These are phyloP conservation scores for Hirudo medicinalis DNA, from an alignment of 1,140 invertebrate species.

Conservation along the genomic window DNA sequence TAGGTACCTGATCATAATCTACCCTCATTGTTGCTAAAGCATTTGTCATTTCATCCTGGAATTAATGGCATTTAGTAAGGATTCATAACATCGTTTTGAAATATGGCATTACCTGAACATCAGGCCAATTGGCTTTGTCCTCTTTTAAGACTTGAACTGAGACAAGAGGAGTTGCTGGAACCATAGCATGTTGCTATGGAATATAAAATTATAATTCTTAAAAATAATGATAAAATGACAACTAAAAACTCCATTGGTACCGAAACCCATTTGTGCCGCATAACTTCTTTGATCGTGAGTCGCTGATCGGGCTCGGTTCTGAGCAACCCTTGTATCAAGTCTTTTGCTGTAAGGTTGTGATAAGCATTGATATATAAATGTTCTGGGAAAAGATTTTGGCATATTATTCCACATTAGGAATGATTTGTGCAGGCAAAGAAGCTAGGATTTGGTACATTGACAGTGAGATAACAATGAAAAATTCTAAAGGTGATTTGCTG, in stretches of 20 bases:
- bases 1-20: conserved; percentile 74
- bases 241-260: conserved; percentile 46
- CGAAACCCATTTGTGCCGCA: conserved; percentile 75
- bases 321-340: conserved; percentile 81
- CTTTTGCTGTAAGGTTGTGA: conserved; percentile 54
- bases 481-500: too few species aligned
- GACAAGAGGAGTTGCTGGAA: conserved; percentile 82
- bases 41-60: conserved; percentile 87
- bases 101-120: conserved; percentile 51
- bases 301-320: conserved; percentile 80
- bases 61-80: not conserved
- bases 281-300: conserved; percentile 76
- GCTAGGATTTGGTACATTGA: too few species aligned
- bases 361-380: too few species aligned
- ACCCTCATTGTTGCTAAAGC: conserved; percentile 91
- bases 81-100: not conserved
- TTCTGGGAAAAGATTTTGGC: too few species aligned
- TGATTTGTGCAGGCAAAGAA: too few species aligned
- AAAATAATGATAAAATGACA: too few species aligned
- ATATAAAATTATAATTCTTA: too few species aligned
- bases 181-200: conserved; percentile 62
- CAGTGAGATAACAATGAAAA: too few species aligned
- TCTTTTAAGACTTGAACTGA: conserved; percentile 74
- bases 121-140: conserved; percentile 59
- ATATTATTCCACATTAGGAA: too few species aligned